A percentile compares a stretch with the other conserved stretches of the same genome.
Conservation (phyloP, 2,113 vertebrate genomes). For the Pachypanchax playfairii region DNA sequence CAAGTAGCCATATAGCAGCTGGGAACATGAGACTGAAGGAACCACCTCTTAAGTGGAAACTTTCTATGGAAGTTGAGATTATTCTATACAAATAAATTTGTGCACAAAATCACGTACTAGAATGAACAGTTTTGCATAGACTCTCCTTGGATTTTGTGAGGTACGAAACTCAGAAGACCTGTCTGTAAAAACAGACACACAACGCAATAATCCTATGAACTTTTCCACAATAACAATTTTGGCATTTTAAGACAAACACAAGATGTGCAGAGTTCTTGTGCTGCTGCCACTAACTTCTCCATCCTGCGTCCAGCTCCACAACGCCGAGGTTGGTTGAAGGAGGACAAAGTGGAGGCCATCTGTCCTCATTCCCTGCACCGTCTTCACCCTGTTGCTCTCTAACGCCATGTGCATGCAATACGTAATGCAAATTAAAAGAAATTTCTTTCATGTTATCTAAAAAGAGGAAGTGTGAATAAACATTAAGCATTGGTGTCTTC, state of each 20-base stretch:
- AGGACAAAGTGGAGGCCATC: constrained; percentile 28
- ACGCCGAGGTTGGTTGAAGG: constrained; percentile 35
- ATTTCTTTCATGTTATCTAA: neutral
- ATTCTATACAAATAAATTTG: constrained; percentile 49
- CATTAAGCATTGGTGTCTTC: no score
- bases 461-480: no score
- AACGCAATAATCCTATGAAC: constrained; percentile 37
- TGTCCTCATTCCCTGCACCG: constrained; percentile 51
- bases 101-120: constrained; percentile 33
- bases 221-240: constrained; percentile 39
- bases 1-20: constrained; percentile 73
- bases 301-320: constrained; percentile 32
- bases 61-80: constrained; percentile 51
- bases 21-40: constrained; percentile 22
- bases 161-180: constrained; percentile 7
- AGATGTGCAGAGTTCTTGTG: constrained; percentile 37
- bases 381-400: constrained; percentile 32
- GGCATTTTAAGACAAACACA: constrained; percentile 54
- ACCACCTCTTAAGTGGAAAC: constrained; percentile 58
- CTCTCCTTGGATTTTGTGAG: constrained; percentile 26
- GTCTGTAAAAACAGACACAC: constrained; percentile 36
- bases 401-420: constrained; percentile 15
- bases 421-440: neutral
- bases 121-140: constrained; percentile 9
- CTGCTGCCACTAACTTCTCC: constrained; percentile 48